Base-by-base conservation (phyloP, 2,797 vertebrate species). In the Loriculus beryllinus region DNA sequence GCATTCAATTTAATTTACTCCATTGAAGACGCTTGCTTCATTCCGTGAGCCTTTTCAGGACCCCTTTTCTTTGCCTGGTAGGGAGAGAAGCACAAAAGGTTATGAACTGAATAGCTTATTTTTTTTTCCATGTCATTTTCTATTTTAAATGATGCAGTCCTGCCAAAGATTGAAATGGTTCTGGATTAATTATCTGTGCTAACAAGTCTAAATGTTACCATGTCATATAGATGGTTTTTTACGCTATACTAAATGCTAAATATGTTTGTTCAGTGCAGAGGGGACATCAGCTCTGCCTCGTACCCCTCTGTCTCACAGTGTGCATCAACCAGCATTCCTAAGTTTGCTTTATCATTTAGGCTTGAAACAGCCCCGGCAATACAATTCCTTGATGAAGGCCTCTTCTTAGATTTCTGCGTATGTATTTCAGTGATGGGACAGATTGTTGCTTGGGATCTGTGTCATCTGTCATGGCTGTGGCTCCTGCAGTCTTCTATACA, bases 101-200 rank as follows among this genome's bases (percentile, higher is more conserved):
- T 84, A 51, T 56, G 42, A 84, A 84, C 47, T 77, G 64, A 86
- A 52, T n/a, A 70, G 56, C 62, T 75, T 43, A 51, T 64, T 71
- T 77, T 87, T 89, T 82, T 74, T 80, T 45, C 15, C 20, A 47
- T 76, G 51, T 65, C 35, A 33, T 71, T 91, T 93, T 81, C 59
- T 48, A 37, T 87, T 93, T 92, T 47, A 68, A 85, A 90, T 68
- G 17, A 37, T 29, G 35, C 63, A 26, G 52, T 80, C 57, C 77
- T 86, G 77, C 69, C 89, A 80, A 83, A 92, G 77, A 86, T 67
- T 69, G 51, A 83, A 77, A 70, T 77, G 65, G 72, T 93, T 88
- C 51, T 80, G 7, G 69, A 80, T 88, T 70, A 67, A 86, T 80
- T 86, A 64, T 64, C 71, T 85, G 40, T 72, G 67, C 70, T 82